These are phyloP conservation scores for Neostethus bicornis DNA, from an alignment of 2,797 vertebrate genomes.

Conservation along the genomic window DNA sequence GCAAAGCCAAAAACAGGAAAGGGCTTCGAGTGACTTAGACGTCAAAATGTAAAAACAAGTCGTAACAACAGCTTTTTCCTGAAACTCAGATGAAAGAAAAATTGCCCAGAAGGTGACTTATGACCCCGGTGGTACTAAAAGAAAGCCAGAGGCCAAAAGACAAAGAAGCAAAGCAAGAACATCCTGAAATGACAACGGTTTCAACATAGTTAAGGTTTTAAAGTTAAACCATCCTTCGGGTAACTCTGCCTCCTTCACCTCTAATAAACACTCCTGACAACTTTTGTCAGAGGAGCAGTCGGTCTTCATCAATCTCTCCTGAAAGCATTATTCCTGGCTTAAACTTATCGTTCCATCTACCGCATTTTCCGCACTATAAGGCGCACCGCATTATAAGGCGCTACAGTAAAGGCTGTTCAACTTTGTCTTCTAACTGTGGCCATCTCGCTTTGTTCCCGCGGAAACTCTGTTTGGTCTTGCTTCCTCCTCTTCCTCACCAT, in stretches of 20 bases:
- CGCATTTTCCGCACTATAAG: too few relatives aligned
- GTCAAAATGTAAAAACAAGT: neutral
- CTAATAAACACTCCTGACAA: neutral
- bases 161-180: slow-evolving; percentile 5
- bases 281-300: neutral
- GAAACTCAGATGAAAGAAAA: slow-evolving; percentile 10
- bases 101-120: slow-evolving; percentile 23
- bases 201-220: slow-evolving; percentile 14
- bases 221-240: slow-evolving; percentile 7
- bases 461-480: too few relatives aligned
- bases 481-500: too few relatives aligned
- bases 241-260: slow-evolving; percentile 8
- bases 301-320: slow-evolving; percentile 18
- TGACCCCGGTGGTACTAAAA: slow-evolving; percentile 43
- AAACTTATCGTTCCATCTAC: slow-evolving; percentile 22
- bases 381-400: too few relatives aligned
- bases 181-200: slow-evolving; percentile 28
- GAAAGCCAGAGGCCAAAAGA: slow-evolving; percentile 39
- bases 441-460: too few relatives aligned
- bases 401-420: too few relatives aligned
- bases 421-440: too few relatives aligned
- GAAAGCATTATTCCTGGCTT: slow-evolving; percentile 13
- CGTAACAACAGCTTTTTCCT: neutral
- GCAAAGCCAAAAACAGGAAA: slow-evolving; percentile 7
- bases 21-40: slow-evolving; percentile 1